These are phyloP conservation scores for Trichosurus vulpecula DNA, from an alignment of 2,797 vertebrate genomes.

Conservation along the genomic window DNA sequence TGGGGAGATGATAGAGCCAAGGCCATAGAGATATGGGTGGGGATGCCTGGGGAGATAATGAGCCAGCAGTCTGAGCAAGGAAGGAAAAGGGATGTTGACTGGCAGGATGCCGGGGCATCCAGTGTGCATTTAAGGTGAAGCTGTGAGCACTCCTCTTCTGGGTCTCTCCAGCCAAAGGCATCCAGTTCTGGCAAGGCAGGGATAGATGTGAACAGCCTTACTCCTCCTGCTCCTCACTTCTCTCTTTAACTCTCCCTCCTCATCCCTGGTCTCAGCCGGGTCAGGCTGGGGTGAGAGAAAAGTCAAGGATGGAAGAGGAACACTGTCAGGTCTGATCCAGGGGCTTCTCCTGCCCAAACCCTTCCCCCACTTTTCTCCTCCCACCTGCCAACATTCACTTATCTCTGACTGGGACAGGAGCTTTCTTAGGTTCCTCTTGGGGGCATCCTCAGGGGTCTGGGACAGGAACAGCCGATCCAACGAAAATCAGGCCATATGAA, in stretches of 20 bases:
- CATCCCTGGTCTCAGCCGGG: not conserved
- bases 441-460: not conserved
- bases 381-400: not conserved
- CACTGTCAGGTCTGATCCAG: not conserved
- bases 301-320: no score
- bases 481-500: not conserved
- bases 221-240: no score
- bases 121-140: no score
- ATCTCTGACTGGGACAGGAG: not conserved
- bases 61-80: not conserved
- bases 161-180: not conserved
- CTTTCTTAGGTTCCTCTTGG: not conserved
- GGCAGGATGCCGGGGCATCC: not conserved
- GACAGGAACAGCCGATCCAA: not conserved
- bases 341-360: not conserved
- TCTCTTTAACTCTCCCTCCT: no score
- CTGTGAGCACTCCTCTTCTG: not conserved
- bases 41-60: no score
- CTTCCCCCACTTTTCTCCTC: not conserved
- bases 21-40: no score
- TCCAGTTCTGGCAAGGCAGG: no score
- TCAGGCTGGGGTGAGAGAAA: not conserved
- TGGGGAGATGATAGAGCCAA: not conserved
- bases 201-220: no score
- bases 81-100: not conserved